phyloP scores from a whole-genome alignment of 2,888 invertebrate genomes.

The Eupithecia centaureata region DNA sequence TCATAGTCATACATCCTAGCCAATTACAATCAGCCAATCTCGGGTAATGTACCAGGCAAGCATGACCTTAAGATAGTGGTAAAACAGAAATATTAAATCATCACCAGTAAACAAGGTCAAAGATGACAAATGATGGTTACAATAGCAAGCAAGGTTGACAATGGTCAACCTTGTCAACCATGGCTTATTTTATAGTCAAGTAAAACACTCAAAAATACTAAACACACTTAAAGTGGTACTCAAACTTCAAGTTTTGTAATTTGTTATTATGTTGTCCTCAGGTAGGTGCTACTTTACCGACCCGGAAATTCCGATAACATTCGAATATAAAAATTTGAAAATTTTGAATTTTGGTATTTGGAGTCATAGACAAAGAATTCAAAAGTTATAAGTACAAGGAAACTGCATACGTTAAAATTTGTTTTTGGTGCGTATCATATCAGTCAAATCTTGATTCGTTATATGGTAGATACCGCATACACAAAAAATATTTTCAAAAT shows the following conservation, averaged over 20 bases:
- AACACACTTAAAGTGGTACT: background rate
- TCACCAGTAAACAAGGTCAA: background rate
- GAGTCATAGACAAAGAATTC: too few species aligned
- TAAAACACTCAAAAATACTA: background rate
- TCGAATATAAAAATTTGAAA: too few species aligned
- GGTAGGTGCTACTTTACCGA: background rate
- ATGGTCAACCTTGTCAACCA: background rate
- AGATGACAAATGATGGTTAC: slow-evolving; percentile 6
- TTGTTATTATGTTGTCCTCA: background rate
- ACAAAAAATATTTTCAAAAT: too few species aligned
- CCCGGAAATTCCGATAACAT: background rate
- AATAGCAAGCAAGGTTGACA: slow-evolving; percentile 10
- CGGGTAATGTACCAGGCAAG: background rate
- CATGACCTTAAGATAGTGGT: background rate
- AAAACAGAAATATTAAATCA: slow-evolving; percentile 1
- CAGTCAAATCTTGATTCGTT: too few species aligned
- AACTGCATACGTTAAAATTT: too few species aligned
- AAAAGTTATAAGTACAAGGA: too few species aligned
- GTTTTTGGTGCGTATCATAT: too few species aligned
- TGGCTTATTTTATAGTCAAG: slow-evolving; percentile 1
- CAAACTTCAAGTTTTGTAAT: background rate
- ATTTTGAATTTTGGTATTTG: too few species aligned
- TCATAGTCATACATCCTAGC: too few species aligned
- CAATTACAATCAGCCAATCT: too few species aligned
- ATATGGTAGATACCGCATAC: too few species aligned